Evolutionary conservation across 92 coral and sea anemone genomes (phyloP).

Genomic region (Phenganax marumi): DNA sequence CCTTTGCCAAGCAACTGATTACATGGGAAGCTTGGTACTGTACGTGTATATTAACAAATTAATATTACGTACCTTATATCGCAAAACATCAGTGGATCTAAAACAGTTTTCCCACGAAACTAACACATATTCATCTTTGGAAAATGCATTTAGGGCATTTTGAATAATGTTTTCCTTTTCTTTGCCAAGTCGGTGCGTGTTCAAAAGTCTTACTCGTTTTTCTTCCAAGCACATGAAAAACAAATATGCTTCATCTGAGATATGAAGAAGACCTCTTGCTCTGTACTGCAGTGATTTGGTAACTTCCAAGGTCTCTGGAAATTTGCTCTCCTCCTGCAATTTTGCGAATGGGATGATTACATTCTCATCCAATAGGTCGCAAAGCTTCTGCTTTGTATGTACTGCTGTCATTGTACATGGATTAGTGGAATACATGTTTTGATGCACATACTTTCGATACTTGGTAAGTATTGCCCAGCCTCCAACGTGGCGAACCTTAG

Average conservation of each 20-base stretch:
- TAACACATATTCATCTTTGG: not conserved
- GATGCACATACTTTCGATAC: too few relatives aligned
- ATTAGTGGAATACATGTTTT: too few relatives aligned
- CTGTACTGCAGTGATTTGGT: slow-evolving; percentile 57
- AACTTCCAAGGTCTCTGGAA: slow-evolving; percentile 42
- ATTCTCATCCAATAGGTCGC: too few relatives aligned
- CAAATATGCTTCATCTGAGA: slow-evolving; percentile 40
- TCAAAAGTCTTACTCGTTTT: slow-evolving; percentile 9
- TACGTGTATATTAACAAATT: not conserved
- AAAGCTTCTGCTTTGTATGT: too few relatives aligned
- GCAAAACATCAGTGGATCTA: not conserved
- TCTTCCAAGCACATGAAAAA: slow-evolving; percentile 51
- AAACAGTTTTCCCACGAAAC: slow-evolving; percentile 30
- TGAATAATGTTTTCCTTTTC: slow-evolving; percentile 22
- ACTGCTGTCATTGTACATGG: too few relatives aligned
- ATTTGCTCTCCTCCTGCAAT: not conserved
- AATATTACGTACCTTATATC: not conserved
- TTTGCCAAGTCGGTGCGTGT: not conserved
- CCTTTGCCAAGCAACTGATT: not conserved
- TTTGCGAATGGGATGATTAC: not conserved
- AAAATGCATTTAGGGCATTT: slow-evolving; percentile 30
- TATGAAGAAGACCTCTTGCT: slow-evolving; percentile 58
- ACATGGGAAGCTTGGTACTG: not conserved
- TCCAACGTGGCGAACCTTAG: too few relatives aligned
- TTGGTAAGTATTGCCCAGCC: too few relatives aligned